phyloP scores from a whole-genome alignment of 2,113 vertebrate genomes.

The Lucifuga dentata region DNA sequence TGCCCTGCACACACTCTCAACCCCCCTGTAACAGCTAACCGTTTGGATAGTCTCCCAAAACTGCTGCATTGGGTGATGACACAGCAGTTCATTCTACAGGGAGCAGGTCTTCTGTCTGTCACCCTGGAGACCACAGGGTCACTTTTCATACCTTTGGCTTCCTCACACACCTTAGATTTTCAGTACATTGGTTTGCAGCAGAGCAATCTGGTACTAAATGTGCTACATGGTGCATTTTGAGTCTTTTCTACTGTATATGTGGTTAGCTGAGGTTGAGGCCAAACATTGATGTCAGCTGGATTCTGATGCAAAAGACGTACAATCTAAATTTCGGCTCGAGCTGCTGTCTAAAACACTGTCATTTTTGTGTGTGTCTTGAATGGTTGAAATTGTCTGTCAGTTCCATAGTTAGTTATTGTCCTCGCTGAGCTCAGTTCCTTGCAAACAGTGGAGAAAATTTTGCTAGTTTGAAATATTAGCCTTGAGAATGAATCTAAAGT shows the following conservation, averaged over 20 bases:
- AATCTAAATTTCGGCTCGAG: slow-evolving; percentile 40
- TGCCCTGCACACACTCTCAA: slow-evolving; percentile 38
- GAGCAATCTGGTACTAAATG: not conserved
- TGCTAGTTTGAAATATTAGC: slow-evolving; percentile 16
- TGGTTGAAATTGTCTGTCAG: slow-evolving; percentile 41
- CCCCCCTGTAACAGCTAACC: slow-evolving; percentile 39
- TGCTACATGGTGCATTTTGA: slow-evolving; percentile 12
- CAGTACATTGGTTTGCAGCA: not conserved
- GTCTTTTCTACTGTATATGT: not conserved
- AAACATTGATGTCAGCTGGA: slow-evolving; percentile 45
- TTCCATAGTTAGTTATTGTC: slow-evolving; percentile 19
- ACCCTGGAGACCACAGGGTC: slow-evolving; percentile 36
- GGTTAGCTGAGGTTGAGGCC: slow-evolving; percentile 33
- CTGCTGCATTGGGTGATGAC: slow-evolving; percentile 37
- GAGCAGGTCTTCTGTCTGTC: slow-evolving; percentile 14
- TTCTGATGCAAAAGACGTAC: slow-evolving; percentile 29
- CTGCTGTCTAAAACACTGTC: slow-evolving; percentile 45
- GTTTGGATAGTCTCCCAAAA: slow-evolving; percentile 45
- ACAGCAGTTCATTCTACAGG: slow-evolving; percentile 37
- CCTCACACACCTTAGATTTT: not conserved
- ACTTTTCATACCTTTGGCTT: slow-evolving; percentile 14
- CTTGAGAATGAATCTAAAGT: slow-evolving; percentile 27
- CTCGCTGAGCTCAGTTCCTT: too few species aligned
- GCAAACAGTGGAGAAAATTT: slow-evolving; percentile 25
- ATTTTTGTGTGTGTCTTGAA: slow-evolving; percentile 17